Percentiles rank a stretch among this genome's conserved stretches.
Evolutionary conservation across 1,140 invertebrate species (phyloP).

Genomic region (Kradibia gibbosae): DNA sequence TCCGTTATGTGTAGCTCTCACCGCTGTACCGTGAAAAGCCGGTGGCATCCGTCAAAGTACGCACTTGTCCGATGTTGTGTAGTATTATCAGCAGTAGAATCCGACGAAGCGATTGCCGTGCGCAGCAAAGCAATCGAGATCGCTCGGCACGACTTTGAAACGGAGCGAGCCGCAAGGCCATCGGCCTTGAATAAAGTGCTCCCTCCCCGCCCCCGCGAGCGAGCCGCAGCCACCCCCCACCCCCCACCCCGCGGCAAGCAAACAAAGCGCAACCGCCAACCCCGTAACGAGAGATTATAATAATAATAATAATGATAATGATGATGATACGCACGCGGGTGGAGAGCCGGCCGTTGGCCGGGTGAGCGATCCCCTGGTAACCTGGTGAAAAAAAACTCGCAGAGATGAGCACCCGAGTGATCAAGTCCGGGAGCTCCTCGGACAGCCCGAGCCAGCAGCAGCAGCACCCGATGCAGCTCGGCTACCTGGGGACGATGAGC

Average conservation of each 20-base stretch:
- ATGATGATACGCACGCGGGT: no score
- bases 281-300: no score
- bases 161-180: no score
- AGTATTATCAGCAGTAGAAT: no score
- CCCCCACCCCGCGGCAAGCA: neutral
- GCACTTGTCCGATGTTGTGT: no score
- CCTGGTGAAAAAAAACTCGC: conserved; percentile 7
- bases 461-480: conserved; percentile 11
- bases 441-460: conserved; percentile 19
- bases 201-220: neutral
- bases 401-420: conserved; percentile 62
- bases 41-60: no score
- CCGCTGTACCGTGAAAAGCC: neutral
- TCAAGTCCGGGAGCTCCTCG: conserved; percentile 66
- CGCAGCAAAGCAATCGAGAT: neutral
- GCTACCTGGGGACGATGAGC: conserved; percentile 15
- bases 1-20: no score
- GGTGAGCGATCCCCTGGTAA: neutral
- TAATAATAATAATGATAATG: no score
- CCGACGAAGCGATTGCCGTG: neutral
- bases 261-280: no score
- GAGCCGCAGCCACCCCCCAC: neutral
- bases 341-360: neutral
- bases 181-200: no score
- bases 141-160: neutral